A percentile compares a stretch with the other conserved stretches of the same genome.
Conservation (phyloP, 1,140 invertebrate species). For the Diorhabda sublineata region DNA sequence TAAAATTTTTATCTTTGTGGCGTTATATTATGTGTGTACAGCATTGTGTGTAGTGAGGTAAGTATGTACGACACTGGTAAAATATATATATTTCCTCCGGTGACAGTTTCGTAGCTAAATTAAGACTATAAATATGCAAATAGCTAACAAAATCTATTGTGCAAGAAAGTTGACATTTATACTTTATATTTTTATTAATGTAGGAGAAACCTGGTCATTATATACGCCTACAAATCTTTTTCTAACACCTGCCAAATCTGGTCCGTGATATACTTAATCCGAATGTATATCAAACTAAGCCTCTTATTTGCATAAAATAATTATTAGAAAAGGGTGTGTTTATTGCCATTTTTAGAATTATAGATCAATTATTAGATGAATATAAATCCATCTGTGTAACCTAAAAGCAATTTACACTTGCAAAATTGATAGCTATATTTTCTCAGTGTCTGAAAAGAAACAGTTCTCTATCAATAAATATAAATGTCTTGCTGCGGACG, state of each 20-base stretch:
- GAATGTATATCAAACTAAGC: not conserved
- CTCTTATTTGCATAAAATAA: constrained; percentile 9
- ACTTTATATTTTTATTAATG: not conserved
- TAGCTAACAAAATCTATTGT: not conserved
- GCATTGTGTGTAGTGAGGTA: too few relatives aligned
- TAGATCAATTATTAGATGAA: constrained; percentile 13
- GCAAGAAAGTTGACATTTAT: not conserved
- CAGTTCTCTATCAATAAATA: constrained; percentile 8
- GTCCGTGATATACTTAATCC: constrained; percentile 1
- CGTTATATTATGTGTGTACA: too few relatives aligned
- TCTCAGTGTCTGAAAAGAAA: constrained; percentile 4
- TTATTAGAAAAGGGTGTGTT: constrained; percentile 5
- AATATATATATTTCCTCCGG: not conserved
- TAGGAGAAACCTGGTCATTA: constrained; percentile 1
- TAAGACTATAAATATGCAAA: constrained; percentile 1
- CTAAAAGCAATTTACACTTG: not conserved
- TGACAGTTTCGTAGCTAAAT: not conserved
- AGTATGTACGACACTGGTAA: not conserved
- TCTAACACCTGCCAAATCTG: not conserved
- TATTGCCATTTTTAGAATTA: constrained; percentile 7
- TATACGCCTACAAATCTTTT: not conserved
- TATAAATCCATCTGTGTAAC: constrained; percentile 5
- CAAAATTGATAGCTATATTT: constrained; percentile 8
- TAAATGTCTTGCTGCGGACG: not conserved
- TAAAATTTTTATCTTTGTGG: too few relatives aligned